These are phyloP conservation scores for Dermochelys coriacea DNA, from an alignment of 2,797 vertebrate genomes.

Conservation along the genomic window DNA sequence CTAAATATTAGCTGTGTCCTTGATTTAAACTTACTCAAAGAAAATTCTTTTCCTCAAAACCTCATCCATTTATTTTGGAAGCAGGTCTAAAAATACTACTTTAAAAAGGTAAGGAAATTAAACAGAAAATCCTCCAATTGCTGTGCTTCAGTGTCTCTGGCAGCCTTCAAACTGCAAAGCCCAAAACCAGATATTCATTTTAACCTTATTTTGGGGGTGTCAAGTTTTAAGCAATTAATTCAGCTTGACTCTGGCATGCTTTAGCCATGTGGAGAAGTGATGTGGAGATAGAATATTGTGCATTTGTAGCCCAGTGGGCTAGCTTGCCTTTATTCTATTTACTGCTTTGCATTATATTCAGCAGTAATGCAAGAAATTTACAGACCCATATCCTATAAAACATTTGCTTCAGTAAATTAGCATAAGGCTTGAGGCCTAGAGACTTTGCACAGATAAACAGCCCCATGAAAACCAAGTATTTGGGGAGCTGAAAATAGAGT, in stretches of 20 bases:
- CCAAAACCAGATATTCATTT: constrained; percentile 60
- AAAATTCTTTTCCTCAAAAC: constrained; percentile 34
- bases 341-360: no score
- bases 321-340: no score
- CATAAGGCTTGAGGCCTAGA: no score
- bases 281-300: constrained; percentile 51
- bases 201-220: constrained; percentile 47
- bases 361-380: no score
- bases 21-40: constrained; percentile 55
- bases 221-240: constrained; percentile 63
- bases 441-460: no score
- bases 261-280: constrained; percentile 53
- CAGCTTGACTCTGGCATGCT: constrained; percentile 30
- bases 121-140: constrained; percentile 54
- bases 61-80: constrained; percentile 46
- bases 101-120: constrained; percentile 61
- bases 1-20: constrained; percentile 53
- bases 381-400: no score
- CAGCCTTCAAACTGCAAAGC: constrained; percentile 45
- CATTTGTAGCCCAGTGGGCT: no score
- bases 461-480: no score
- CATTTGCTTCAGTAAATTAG: no score
- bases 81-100: constrained; percentile 37
- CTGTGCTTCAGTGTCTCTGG: constrained; percentile 41
- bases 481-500: no score